Base-by-base conservation (phyloP, 1,140 invertebrate species). In the Oryctes rhinoceros region DNA sequence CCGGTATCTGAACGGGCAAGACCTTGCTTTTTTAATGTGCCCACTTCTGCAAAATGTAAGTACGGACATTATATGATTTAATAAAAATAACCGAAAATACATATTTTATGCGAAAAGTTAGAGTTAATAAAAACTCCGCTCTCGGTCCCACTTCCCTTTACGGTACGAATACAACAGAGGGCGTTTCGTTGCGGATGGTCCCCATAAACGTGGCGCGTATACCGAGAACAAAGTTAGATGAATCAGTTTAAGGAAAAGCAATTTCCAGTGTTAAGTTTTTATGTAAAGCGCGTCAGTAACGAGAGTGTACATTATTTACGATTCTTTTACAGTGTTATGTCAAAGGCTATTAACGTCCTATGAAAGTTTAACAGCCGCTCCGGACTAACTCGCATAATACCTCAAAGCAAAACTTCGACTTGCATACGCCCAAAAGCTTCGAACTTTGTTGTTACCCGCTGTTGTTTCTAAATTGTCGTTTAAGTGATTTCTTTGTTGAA, bases 261-360 rank as follows among this genome's bases (percentile, higher is more conserved):
- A 71, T 71, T 71, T 71, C 11, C 20, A 35, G 67, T 71, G 67
- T 71, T n/a, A 71, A 71, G 67, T 71, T 71, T 71, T 71, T 71
- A 35, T 71, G 67, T 71, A 71, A 35, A 53, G 49, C 20, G 24
- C 35, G 67, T 37, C 67, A 15, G 20, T 37, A 35, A 35, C 24
- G 20, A 37, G 67, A 71, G 67, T 71, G 67, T 71, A 71, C 67
- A 37, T 71, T 71, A 71, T 71, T 71, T 71, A 71, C 67, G 67
- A 71, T 71, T 71, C 67, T 37, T 71, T 71, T 37, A 37, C 67
- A 37, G 35, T 71, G 67, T 71, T 71, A 71, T 71, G 67, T 71
- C 67, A 37, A 71, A 71, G 20, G 67, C 67, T 71, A 71, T 71
- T 71, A 71, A 71, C 67, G 35, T 20, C 24, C 20, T 37, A 71